Conservation (phyloP, 2,888 invertebrate species). For the Heliconius cydno region DNA sequence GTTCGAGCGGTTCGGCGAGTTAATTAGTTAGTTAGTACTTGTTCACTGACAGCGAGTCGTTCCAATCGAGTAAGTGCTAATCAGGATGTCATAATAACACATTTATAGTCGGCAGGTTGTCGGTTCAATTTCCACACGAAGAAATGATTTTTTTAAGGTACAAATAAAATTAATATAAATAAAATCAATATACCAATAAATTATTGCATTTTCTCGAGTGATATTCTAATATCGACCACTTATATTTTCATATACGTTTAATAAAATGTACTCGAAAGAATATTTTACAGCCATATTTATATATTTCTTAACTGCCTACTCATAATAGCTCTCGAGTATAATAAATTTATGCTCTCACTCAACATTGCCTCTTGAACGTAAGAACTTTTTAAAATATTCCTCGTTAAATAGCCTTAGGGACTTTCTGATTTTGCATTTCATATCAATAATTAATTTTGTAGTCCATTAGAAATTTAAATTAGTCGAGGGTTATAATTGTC, state of each 20-base stretch:
- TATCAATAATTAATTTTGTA: slow-evolving; percentile 19
- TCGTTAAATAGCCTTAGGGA: slow-evolving; percentile 10
- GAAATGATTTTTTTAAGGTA: too few species aligned
- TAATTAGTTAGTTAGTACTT: slow-evolving; percentile 43
- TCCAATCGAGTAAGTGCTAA: slow-evolving; percentile 7
- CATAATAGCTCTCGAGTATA: neutral
- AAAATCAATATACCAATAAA: too few species aligned
- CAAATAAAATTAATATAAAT: too few species aligned
- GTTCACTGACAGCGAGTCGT: slow-evolving; percentile 38
- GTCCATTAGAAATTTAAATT: slow-evolving; percentile 19
- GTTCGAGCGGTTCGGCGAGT: slow-evolving; percentile 11
- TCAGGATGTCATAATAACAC: neutral
- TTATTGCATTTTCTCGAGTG: neutral
- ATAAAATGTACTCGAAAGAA: neutral
- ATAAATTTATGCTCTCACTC: slow-evolving; percentile 5
- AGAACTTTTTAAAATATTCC: slow-evolving; percentile 10
- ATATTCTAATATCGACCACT: neutral
- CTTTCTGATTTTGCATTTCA: slow-evolving; percentile 13
- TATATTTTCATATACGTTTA: neutral
- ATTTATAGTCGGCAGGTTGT: too few species aligned
- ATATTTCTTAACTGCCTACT: neutral
- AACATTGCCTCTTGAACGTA: neutral
- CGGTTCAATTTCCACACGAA: too few species aligned
- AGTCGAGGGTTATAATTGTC: slow-evolving; percentile 5
- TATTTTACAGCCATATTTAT: slow-evolving; percentile 2